A percentile compares a stretch with the other conserved stretches of the same genome.
Evolutionary conservation across 2,113 vertebrate genomes (phyloP).

Genomic region (Dasyornis broadbenti): DNA sequence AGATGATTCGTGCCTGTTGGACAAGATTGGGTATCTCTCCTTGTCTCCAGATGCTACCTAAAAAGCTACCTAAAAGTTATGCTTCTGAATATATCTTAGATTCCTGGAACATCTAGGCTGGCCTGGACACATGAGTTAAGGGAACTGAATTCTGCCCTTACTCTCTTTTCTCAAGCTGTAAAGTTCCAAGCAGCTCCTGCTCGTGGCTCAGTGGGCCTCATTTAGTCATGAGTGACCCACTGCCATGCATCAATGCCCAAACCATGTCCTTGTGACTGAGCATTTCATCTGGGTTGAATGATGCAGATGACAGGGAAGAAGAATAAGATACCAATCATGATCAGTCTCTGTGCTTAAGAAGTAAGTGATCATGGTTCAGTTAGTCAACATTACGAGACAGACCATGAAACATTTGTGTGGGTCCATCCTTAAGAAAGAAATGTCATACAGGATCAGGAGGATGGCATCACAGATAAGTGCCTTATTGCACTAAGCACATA

Average conservation of each 20-base stretch:
- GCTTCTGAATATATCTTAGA: not conserved
- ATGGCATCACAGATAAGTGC: not conserved
- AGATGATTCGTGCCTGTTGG: not conserved
- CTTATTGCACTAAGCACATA: not conserved
- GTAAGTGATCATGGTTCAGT: not conserved
- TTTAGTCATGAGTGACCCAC: not conserved
- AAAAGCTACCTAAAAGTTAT: not conserved
- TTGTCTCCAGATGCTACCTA: not conserved
- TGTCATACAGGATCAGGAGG: not conserved
- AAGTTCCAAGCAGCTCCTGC: not conserved
- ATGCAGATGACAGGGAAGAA: not conserved
- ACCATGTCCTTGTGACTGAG: not conserved
- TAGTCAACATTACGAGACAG: not conserved
- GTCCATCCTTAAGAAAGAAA: not conserved
- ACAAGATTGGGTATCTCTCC: not conserved
- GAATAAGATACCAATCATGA: not conserved
- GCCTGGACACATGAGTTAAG: not conserved
- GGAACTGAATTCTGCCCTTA: not conserved
- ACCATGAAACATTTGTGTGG: not conserved
- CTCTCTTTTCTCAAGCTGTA: not conserved
- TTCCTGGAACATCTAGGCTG: not conserved
- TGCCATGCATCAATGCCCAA: not conserved
- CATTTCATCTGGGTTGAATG: not conserved
- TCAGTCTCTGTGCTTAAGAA: not conserved
- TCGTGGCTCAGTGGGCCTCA: not conserved